Conservation (phyloP, 1,140 invertebrate genomes). For the Drosophila miranda region DNA sequence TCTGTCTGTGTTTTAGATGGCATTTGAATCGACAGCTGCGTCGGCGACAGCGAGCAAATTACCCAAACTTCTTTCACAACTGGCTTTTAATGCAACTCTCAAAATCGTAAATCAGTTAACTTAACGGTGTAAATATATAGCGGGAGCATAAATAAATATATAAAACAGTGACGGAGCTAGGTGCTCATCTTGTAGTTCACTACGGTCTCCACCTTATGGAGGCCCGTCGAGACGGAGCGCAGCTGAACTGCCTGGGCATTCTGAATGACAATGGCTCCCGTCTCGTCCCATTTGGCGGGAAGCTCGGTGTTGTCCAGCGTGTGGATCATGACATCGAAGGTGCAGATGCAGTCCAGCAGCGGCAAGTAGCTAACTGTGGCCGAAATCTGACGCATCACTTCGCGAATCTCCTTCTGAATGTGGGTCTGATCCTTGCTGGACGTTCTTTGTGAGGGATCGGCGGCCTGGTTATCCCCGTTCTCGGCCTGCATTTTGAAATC, state of each 20-base stretch:
- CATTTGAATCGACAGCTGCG: slow-evolving; percentile 45
- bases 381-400: slow-evolving; percentile 95
- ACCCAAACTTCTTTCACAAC: slow-evolving; percentile 42
- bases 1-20: slow-evolving; percentile 47
- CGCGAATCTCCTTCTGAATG: slow-evolving; percentile 96
- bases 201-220: slow-evolving; percentile 94
- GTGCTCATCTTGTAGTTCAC: slow-evolving; percentile 90
- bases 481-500: slow-evolving; percentile 96
- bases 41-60: slow-evolving; percentile 18
- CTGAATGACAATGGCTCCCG: slow-evolving; percentile 92
- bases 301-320: slow-evolving; percentile 92
- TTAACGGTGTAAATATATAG: slow-evolving; percentile 53
- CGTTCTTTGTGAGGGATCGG: slow-evolving; percentile 83
- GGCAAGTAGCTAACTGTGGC: slow-evolving; percentile 90
- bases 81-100: slow-evolving; percentile 56
- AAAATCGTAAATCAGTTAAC: slow-evolving; percentile 39
- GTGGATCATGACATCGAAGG: slow-evolving; percentile 93
- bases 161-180: slow-evolving; percentile 37
- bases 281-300: slow-evolving; percentile 95
- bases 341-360: slow-evolving; percentile 89
- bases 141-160: slow-evolving; percentile 51
- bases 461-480: slow-evolving; percentile 84
- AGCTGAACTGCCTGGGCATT: slow-evolving; percentile 97
- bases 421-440: slow-evolving; percentile 89
- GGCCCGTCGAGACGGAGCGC: slow-evolving; percentile 95